phyloP scores from a whole-genome alignment of 2,888 invertebrate genomes.

The Automeris io region DNA sequence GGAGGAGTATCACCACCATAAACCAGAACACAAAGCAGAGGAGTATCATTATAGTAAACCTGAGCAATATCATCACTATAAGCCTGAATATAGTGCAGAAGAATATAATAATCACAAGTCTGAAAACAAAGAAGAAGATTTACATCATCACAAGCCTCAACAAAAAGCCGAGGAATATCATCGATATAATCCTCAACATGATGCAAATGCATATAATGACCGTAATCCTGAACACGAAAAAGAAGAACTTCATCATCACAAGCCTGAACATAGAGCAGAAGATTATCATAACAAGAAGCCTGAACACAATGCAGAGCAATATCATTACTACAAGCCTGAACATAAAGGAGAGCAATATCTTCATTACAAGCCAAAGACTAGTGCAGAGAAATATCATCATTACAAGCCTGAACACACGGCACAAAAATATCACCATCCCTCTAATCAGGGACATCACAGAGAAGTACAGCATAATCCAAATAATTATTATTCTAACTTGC shows the following conservation, averaged over 20 bases:
- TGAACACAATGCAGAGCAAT: too few species aligned
- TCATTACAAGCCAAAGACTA: conserved; percentile 5
- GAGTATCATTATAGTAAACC: conserved; percentile 11
- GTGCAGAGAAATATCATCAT: background rate
- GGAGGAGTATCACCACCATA: too few species aligned
- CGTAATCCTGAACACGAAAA: too few species aligned
- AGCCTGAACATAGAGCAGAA: too few species aligned
- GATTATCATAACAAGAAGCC: too few species aligned
- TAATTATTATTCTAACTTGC: conserved; percentile 21
- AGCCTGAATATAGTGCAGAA: conserved; percentile 7
- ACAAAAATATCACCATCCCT: conserved; percentile 5
- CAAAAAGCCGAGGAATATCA: too few species aligned
- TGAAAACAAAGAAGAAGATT: too few species aligned
- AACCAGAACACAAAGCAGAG: conserved; percentile 10
- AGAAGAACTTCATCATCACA: too few species aligned
- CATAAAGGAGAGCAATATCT: conserved; percentile 12
- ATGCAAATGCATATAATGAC: too few species aligned
- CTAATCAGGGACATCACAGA: conserved; percentile 11
- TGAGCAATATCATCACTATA: conserved; percentile 7
- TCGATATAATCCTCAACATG: too few species aligned
- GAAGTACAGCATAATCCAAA: conserved; percentile 6
- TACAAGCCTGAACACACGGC: conserved; percentile 10
- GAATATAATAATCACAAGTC: conserved; percentile 6
- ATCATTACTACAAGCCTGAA: too few species aligned
- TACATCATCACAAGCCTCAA: too few species aligned